Conservation (phyloP, 2,888 invertebrate species). For the Fragum whitleyi region DNA sequence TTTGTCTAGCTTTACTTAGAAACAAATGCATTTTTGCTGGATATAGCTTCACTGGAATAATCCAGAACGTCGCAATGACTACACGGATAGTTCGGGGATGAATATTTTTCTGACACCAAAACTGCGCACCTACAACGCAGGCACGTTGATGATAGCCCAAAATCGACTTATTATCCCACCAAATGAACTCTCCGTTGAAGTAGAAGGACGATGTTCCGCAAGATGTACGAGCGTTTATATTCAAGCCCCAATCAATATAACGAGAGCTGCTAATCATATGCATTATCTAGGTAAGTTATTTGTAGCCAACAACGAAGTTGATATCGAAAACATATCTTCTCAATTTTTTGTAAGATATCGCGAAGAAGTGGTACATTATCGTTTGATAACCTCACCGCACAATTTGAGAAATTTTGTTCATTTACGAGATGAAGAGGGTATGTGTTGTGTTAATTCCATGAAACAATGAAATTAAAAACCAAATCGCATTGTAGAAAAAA, state of each 20-base stretch:
- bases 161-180: slow-evolving; percentile 69
- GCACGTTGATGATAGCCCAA: slow-evolving; percentile 66
- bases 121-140: slow-evolving; percentile 64
- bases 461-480: no score
- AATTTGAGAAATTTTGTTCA: no score
- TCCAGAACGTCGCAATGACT: slow-evolving; percentile 59
- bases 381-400: no score
- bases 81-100: slow-evolving; percentile 71
- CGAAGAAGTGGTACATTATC: no score
- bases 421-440: no score
- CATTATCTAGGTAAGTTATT: slow-evolving; percentile 55
- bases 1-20: no score
- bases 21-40: no score
- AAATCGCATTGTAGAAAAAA: no score
- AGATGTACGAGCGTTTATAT: slow-evolving; percentile 47
- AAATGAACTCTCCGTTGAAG: slow-evolving; percentile 12
- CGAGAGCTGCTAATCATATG: slow-evolving; percentile 56
- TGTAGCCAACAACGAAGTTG: no score
- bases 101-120: slow-evolving; percentile 66
- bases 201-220: slow-evolving; percentile 24
- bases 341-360: no score
- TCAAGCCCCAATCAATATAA: slow-evolving; percentile 45
- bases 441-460: no score
- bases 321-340: neutral
- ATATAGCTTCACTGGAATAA: slow-evolving; percentile 76